phyloP scores from a whole-genome alignment of 2,888 invertebrate species.

The Nebria brevicollis region DNA sequence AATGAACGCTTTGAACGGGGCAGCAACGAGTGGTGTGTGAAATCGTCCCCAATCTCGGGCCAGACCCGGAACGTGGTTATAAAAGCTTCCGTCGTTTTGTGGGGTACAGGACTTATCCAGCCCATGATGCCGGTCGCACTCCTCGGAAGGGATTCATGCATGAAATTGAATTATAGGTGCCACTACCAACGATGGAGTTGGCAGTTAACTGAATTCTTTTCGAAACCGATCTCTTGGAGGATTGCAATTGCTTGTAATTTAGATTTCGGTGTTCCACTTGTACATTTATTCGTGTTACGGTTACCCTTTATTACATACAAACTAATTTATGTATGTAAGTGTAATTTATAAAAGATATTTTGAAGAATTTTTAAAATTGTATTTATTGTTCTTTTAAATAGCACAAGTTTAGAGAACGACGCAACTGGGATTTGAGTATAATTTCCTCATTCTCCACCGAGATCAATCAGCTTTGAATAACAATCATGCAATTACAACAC shows the following conservation, averaged over 20 bases:
- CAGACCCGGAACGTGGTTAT: neutral
- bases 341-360: too few species aligned
- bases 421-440: too few species aligned
- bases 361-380: neutral
- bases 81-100: slow-evolving; percentile 1
- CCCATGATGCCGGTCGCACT: slow-evolving; percentile 3
- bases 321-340: too few species aligned
- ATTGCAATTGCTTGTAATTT: slow-evolving; percentile 43
- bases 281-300: neutral
- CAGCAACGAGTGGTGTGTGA: slow-evolving; percentile 30
- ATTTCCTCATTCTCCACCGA: neutral
- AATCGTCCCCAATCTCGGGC: slow-evolving; percentile 27
- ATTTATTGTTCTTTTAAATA: neutral
- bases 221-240: slow-evolving; percentile 36
- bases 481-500: neutral
- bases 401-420: too few species aligned
- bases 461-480: slow-evolving; percentile 9
- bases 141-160: slow-evolving; percentile 61
- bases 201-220: slow-evolving; percentile 46
- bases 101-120: neutral
- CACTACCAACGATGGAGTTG: slow-evolving; percentile 49
- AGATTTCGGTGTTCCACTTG: slow-evolving; percentile 17
- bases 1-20: slow-evolving; percentile 10
- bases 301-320: too few species aligned
- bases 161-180: slow-evolving; percentile 65